Evolutionary conservation across 2,888 invertebrate genomes (phyloP).

Genomic region (Fragum fragum): DNA sequence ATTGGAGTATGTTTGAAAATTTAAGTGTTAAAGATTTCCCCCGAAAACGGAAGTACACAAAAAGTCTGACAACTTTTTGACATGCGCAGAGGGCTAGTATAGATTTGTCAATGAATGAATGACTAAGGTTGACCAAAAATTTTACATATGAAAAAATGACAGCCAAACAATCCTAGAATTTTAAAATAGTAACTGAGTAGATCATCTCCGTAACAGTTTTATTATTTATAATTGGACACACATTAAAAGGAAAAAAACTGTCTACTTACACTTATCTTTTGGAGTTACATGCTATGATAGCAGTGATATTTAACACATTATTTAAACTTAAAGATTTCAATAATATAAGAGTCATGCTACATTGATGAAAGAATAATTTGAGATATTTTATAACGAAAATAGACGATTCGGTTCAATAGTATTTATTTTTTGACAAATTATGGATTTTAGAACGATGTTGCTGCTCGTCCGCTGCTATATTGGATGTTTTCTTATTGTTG

Average conservation of each 20-base stretch:
- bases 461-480: background rate
- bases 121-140: background rate
- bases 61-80: background rate
- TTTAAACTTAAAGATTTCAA: no score
- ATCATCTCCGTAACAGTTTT: background rate
- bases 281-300: no score
- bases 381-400: no score
- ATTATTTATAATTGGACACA: no score
- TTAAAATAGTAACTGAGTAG: background rate
- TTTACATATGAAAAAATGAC: background rate
- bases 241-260: no score
- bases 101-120: background rate
- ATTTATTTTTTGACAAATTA: background rate
- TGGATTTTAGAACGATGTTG: constrained; percentile 16
- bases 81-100: background rate
- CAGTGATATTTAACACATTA: no score
- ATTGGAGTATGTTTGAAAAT: no score
- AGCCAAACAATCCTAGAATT: background rate
- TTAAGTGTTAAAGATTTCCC: no score
- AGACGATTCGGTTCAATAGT: background rate
- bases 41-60: background rate
- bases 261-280: no score
- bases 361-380: no score
- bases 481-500: background rate
- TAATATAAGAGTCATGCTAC: no score